These are phyloP conservation scores for Hedychridium roseum DNA, from an alignment of 2,888 invertebrate genomes.

Conservation along the genomic window DNA sequence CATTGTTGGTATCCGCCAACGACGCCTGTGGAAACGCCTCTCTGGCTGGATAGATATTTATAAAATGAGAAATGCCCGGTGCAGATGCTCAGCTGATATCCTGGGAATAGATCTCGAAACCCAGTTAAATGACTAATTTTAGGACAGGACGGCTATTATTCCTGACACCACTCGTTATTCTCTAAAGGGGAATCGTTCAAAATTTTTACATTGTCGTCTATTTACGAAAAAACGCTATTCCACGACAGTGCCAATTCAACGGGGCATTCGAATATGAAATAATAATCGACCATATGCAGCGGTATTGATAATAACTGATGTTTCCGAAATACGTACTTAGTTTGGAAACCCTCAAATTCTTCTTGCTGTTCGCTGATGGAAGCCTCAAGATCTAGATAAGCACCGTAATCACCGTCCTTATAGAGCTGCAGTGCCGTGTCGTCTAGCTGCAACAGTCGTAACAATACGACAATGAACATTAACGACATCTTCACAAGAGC, in stretches of 20 bases:
- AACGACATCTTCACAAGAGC: background rate
- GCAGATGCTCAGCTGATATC: conserved; percentile 47
- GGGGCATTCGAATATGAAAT: too few species aligned
- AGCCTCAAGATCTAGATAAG: conserved; percentile 96
- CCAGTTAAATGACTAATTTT: conserved; percentile 51
- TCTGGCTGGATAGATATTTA: conserved; percentile 49
- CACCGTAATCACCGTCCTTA: conserved; percentile 96
- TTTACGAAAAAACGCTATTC: too few species aligned
- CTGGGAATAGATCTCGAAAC: conserved; percentile 55
- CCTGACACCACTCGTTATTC: conserved; percentile 3
- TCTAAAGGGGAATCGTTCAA: too few species aligned
- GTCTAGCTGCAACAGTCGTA: conserved; percentile 81
- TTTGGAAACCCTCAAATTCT: conserved; percentile 94
- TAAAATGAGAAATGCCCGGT: conserved; percentile 42
- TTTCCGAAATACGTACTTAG: conserved; percentile 75
- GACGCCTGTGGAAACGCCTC: conserved; percentile 9
- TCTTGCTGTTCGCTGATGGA: conserved; percentile 97
- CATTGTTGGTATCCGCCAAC: conserved; percentile 19
- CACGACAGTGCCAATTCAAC: too few species aligned
- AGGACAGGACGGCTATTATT: conserved; percentile 33
- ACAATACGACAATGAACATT: conserved; percentile 3
- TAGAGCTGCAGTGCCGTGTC: conserved; percentile 97
- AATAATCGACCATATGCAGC: too few species aligned
- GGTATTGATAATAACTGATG: conserved; percentile 8
- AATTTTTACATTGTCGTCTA: too few species aligned